phyloP scores from a whole-genome alignment of 2,888 invertebrate genomes.

The Timema podura region DNA sequence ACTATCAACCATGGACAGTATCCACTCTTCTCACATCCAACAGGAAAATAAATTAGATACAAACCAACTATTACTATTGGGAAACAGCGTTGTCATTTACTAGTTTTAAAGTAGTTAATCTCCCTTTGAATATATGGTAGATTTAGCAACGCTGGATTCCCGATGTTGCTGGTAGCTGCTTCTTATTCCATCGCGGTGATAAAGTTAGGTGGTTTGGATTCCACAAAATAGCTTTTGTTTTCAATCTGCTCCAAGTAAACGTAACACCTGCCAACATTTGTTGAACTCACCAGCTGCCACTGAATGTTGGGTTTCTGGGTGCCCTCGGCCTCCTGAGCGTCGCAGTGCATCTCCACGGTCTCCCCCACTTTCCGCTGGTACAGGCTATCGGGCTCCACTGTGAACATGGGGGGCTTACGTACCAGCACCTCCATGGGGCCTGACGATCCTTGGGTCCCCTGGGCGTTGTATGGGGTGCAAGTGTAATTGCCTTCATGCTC shows the following conservation, averaged over 20 bases:
- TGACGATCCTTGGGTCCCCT: slow-evolving; percentile 91
- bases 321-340: slow-evolving; percentile 87
- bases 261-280: slow-evolving; percentile 58
- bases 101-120: too few species aligned
- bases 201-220: too few species aligned
- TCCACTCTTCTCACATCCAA: too few species aligned
- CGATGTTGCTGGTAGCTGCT: too few species aligned
- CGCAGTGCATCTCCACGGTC: slow-evolving; percentile 92
- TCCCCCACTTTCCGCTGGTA: slow-evolving; percentile 88
- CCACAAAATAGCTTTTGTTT: too few species aligned
- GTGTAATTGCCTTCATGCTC: slow-evolving; percentile 92
- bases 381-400: slow-evolving; percentile 81
- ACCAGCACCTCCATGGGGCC: slow-evolving; percentile 79
- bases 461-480: slow-evolving; percentile 92
- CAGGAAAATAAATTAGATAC: too few species aligned
- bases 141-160: not conserved
- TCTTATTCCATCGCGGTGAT: too few species aligned
- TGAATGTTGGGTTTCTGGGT: slow-evolving; percentile 85
- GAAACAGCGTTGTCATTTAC: too few species aligned
- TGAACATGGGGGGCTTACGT: slow-evolving; percentile 89
- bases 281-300: slow-evolving; percentile 70
- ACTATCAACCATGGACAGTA: too few species aligned
- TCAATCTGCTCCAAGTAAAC: slow-evolving; percentile 78
- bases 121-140: slow-evolving; percentile 8
- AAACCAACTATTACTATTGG: too few species aligned